Evolutionary conservation across 2,113 vertebrate species (phyloP).

Genomic region (Chaetorhynchus papuensis): DNA sequence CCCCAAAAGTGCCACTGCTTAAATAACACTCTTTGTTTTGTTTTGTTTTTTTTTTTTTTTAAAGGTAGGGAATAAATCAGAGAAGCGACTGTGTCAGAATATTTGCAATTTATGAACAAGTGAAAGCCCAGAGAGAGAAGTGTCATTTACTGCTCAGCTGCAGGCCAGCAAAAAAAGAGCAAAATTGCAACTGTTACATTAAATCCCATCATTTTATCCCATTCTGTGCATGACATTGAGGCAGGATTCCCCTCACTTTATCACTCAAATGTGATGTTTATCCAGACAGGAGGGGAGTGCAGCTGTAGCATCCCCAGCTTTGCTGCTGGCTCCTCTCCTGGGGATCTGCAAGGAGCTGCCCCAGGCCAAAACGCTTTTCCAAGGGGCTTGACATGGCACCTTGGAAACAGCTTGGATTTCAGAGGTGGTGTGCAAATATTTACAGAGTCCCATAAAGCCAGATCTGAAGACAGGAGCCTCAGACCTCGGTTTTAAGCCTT

Average conservation of each 20-base stretch:
- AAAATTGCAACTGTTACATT: background rate
- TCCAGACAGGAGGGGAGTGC: background rate
- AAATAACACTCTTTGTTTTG: background rate
- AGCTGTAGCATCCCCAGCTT: background rate
- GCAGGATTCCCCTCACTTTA: background rate
- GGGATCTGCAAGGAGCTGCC: rapidly evolving
- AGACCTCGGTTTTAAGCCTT: background rate
- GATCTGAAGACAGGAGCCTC: background rate
- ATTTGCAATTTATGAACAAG: background rate
- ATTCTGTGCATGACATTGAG: background rate
- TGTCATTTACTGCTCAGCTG: background rate
- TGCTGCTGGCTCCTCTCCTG: background rate
- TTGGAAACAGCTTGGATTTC: background rate
- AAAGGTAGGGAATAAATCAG: background rate
- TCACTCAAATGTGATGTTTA: background rate
- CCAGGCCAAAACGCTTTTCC: background rate
- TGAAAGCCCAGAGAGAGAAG: background rate
- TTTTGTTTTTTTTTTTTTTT: background rate
- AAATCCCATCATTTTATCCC: background rate
- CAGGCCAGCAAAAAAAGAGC: background rate
- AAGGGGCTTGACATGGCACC: background rate
- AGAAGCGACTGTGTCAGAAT: background rate
- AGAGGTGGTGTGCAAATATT: background rate
- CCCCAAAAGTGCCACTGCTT: background rate
- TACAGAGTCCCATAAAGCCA: background rate